Base-by-base conservation (phyloP, 2,888 invertebrate genomes). In the Rhagium mordax region DNA sequence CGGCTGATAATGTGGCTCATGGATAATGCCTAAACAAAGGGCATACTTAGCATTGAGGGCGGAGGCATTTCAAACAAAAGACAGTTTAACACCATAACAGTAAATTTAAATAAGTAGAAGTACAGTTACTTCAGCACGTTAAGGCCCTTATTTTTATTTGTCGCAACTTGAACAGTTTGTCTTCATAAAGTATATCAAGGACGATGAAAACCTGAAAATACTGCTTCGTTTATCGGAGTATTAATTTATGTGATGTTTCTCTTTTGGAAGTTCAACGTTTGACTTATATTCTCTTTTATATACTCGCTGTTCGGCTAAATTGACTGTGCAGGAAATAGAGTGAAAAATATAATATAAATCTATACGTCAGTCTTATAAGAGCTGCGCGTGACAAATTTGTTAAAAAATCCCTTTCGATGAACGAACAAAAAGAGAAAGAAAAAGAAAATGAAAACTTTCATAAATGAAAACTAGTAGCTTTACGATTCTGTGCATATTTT, bases 61-160 rank as follows among this genome's bases (percentile, higher is more conserved):
- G 69, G 13, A 64, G 70, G 68, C 69, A 74, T 61, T 74, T 67
- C 55, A 48, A 72, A 76, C 74, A 76, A 75, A 77, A 72, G 77
- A 75, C 75, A 72, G 72, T 70, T 69, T 75, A 74, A 75, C 77
- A 74, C 41, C 73, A 74, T 70, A 74, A 76, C 78, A 76, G 71
- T 78, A 78, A 78, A 78, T 78, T 78, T 76, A 76, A 78, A 78
- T 78, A 76, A 74, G 73, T 73, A 49, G 47, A 57, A 49, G 53
- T 53, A 41, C 41, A 49, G 64, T 49, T 64, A 47, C 64, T 29
- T 24, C 41, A 57, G 41, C 70, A 64, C 41, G 29, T 64, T 64
- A 55, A 70, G n/a, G 72, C 70, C 64, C 74, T 75, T 75, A 74
- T 78, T 78, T 75, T 74, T 77, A 69, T 74, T 75, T 65, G 65